A percentile compares a stretch with the other conserved stretches of the same genome.
Evolutionary conservation across 2,113 vertebrate genomes (phyloP).

Genomic region (Austrofundulus limnaeus): DNA sequence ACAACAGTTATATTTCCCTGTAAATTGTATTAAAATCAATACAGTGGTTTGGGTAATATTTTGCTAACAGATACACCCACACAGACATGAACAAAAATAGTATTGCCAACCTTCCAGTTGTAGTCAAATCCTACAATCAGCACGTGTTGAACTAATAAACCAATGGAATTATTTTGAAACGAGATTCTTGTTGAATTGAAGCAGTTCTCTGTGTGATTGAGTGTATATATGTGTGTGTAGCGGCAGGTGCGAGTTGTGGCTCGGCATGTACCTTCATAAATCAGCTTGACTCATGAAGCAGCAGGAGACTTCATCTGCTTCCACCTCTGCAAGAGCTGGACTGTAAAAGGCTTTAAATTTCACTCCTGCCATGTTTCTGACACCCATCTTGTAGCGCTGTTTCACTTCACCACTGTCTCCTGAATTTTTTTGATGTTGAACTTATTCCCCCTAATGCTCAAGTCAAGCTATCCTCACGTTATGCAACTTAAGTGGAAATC

Average conservation of each 20-base stretch:
- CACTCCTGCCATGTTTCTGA: slow-evolving; percentile 21
- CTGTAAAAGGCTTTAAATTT: slow-evolving; percentile 17
- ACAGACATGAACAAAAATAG: no score
- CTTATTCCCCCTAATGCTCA: slow-evolving; percentile 10
- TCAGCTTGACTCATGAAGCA: slow-evolving; percentile 28
- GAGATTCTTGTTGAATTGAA: not conserved
- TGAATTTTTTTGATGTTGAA: slow-evolving; percentile 10
- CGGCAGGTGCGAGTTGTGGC: not conserved
- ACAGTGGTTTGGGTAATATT: no score
- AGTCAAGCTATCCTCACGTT: slow-evolving; percentile 3
- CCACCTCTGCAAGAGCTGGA: slow-evolving; percentile 12
- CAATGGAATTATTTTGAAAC: not conserved
- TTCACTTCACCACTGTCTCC: slow-evolving; percentile 21
- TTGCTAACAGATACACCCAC: no score
- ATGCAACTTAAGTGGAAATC: slow-evolving; percentile 2
- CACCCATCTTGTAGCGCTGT: slow-evolving; percentile 15
- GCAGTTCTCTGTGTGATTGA: not conserved
- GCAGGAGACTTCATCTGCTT: slow-evolving; percentile 21
- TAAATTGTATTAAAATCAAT: no score
- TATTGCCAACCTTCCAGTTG: no score
- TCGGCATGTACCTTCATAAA: slow-evolving; percentile 6
- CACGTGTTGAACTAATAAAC: no score
- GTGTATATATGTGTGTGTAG: not conserved
- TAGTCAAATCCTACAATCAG: no score
- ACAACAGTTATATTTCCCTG: no score